Evolutionary conservation across 2,888 invertebrate species (phyloP).

Genomic region (Artemia sp.): DNA sequence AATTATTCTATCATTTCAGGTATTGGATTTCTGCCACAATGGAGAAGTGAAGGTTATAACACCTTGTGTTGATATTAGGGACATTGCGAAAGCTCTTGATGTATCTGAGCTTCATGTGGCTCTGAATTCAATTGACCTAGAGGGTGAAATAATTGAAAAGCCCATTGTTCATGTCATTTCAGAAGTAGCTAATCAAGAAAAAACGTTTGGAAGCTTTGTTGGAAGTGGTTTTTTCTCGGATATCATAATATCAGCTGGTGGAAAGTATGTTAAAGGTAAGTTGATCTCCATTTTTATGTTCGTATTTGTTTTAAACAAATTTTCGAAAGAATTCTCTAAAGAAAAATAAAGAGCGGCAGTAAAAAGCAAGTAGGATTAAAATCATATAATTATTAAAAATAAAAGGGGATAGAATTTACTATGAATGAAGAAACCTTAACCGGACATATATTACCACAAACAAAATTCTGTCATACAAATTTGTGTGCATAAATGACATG

Average conservation of each 20-base stretch:
- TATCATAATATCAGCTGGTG: constrained; percentile 14
- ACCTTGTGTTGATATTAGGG: background rate
- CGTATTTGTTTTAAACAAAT: too few species aligned
- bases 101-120: constrained; percentile 13
- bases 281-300: background rate
- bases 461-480: too few species aligned
- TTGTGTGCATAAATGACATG: too few species aligned
- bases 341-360: too few species aligned
- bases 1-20: background rate
- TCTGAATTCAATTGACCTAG: constrained; percentile 7
- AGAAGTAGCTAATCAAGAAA: background rate
- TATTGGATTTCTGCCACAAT: constrained; percentile 8
- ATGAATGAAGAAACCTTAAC: too few species aligned
- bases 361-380: too few species aligned
- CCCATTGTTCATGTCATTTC: background rate
- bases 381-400: too few species aligned
- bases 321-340: too few species aligned
- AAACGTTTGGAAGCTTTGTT: constrained; percentile 12
- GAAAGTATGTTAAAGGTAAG: constrained; percentile 13
- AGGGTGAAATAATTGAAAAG: background rate
- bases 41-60: background rate
- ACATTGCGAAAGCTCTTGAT: constrained; percentile 4
- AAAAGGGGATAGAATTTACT: too few species aligned
- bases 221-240: background rate
- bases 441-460: too few species aligned